Conservation (phyloP, 2,797 vertebrate genomes). For the Natrix natrix region DNA sequence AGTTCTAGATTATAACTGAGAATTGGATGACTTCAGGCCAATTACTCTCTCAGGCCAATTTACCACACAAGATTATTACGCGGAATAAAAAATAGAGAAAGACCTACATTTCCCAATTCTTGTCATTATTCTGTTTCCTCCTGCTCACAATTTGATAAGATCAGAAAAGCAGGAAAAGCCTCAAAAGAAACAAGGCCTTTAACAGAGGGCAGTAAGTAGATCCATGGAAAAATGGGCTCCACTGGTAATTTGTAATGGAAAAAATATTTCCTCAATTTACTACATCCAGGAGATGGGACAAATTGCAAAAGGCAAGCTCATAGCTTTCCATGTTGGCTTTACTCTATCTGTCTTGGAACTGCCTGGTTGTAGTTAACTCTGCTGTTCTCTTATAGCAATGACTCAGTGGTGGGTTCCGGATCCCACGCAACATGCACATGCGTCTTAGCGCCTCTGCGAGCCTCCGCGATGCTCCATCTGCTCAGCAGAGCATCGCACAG, state of each 20-base stretch:
- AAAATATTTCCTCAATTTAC: background rate
- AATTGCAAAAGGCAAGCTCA: background rate
- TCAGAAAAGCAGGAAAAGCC: background rate
- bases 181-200: background rate
- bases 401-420: no score
- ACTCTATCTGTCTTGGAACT: background rate
- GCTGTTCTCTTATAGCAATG: background rate
- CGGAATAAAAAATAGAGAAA: background rate
- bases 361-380: background rate
- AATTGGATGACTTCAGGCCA: background rate
- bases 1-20: background rate
- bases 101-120: background rate
- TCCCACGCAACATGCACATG: no score
- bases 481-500: no score
- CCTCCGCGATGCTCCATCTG: no score
- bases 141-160: background rate
- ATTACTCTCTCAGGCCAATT: background rate
- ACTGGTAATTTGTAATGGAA: background rate
- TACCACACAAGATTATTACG: background rate
- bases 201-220: background rate
- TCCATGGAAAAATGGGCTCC: background rate
- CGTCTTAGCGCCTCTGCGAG: no score
- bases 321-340: background rate
- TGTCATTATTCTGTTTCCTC: background rate
- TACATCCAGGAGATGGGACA: background rate